These are phyloP conservation scores for Planiliza haematocheilus DNA, from an alignment of 2,113 vertebrate genomes.

Conservation along the genomic window DNA sequence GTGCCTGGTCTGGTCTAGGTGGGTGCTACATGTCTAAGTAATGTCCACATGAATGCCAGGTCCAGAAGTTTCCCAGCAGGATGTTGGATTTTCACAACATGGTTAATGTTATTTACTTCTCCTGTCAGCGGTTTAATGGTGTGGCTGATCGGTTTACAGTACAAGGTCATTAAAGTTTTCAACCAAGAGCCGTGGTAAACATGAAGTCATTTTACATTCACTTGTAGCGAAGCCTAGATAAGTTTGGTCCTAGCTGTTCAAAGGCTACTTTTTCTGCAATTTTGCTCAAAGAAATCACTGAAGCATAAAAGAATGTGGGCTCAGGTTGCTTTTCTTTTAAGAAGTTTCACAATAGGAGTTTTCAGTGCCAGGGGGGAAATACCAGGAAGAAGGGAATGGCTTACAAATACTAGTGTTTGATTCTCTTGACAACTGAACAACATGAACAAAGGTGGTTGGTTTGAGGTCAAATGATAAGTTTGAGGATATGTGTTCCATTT, in stretches of 20 bases:
- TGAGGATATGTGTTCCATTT: slow-evolving; percentile 17
- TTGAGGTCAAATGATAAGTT: slow-evolving; percentile 25
- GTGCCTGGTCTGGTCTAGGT: no score
- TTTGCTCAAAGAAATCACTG: slow-evolving; percentile 35
- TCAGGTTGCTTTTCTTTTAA: slow-evolving; percentile 36
- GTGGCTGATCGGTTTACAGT: background rate
- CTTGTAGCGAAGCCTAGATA: slow-evolving; percentile 10
- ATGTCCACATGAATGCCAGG: no score
- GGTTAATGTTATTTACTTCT: no score
- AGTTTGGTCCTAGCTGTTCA: background rate
- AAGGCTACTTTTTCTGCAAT: slow-evolving; percentile 5
- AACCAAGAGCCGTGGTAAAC: slow-evolving; percentile 8
- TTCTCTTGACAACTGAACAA: slow-evolving; percentile 30
- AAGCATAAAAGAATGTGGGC: slow-evolving; percentile 56
- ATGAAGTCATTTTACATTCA: background rate
- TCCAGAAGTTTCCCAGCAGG: no score
- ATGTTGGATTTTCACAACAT: no score
- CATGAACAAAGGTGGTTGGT: background rate
- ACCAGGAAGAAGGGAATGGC: slow-evolving; percentile 37
- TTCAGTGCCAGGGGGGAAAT: slow-evolving; percentile 60
- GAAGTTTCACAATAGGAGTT: slow-evolving; percentile 60
- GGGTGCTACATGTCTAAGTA: no score
- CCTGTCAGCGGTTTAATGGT: no score
- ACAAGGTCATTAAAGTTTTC: background rate
- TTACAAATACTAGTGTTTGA: slow-evolving; percentile 29